phyloP scores from a whole-genome alignment of 2,113 vertebrate species.

The Astur gentilis region DNA sequence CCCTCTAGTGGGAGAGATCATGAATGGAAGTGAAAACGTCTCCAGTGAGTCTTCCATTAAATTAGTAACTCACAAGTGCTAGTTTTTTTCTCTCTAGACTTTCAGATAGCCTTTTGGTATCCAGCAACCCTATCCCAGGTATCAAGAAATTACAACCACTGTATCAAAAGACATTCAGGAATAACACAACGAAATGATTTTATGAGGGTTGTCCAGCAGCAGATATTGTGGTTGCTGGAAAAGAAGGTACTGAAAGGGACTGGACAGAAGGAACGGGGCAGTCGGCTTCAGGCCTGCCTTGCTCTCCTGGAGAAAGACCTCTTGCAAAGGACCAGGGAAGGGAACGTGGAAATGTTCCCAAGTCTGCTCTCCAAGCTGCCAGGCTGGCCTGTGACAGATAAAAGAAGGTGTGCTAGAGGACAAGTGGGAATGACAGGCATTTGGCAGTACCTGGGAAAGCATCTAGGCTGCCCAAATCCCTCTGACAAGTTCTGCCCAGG shows the following conservation, averaged over 20 bases:
- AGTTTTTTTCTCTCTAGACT: neutral
- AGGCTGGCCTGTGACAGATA: accelerated
- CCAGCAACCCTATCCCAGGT: neutral
- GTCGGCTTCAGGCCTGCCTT: neutral
- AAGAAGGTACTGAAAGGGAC: neutral
- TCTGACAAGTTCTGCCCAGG: neutral
- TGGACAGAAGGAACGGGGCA: neutral
- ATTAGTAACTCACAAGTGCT: accelerated
- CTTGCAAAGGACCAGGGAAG: neutral
- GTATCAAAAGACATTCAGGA: neutral
- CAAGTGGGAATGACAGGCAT: neutral
- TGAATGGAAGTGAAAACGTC: accelerated
- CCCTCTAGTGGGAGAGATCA: neutral
- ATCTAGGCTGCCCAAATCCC: neutral
- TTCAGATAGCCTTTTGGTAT: neutral
- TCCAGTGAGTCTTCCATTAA: neutral
- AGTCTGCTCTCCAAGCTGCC: neutral
- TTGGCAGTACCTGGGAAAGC: neutral
- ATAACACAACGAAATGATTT: accelerated
- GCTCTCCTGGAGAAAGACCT: neutral
- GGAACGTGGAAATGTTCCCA: neutral
- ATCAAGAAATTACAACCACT: neutral
- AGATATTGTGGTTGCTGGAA: accelerated
- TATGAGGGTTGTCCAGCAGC: accelerated
- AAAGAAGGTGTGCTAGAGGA: neutral